Percentiles rank a stretch among this genome's conserved stretches.
Conservation (phyloP, 2,888 invertebrate genomes). For the Apamea epomidion region DNA sequence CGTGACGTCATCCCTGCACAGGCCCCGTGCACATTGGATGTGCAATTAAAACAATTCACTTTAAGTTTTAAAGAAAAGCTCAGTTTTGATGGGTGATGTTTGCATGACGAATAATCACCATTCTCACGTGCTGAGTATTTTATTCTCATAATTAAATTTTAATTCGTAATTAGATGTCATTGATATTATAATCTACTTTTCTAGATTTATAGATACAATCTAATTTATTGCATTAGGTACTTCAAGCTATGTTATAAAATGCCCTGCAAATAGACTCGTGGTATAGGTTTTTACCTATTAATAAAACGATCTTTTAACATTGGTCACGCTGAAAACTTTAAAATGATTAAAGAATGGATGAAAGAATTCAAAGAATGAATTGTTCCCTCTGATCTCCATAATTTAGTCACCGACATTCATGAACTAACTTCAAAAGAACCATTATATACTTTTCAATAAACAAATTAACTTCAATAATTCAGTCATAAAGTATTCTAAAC, state of each 20-base stretch:
- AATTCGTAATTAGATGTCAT: neutral
- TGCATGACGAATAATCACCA: neutral
- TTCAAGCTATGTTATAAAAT: neutral
- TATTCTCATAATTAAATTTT: neutral
- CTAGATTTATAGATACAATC: no score
- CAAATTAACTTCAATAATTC: conserved; percentile 17
- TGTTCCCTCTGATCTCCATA: neutral
- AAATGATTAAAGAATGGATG: neutral
- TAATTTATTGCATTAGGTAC: neutral
- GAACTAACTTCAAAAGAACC: conserved; percentile 13
- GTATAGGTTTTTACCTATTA: neutral
- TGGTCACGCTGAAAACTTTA: neutral
- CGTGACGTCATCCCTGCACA: conserved; percentile 85
- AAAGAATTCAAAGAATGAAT: neutral
- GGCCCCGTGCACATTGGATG: conserved; percentile 72
- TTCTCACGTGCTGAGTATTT: neutral
- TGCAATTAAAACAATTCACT: conserved; percentile 65
- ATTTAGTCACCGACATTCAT: neutral
- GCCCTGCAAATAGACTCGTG: neutral
- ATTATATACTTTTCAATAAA: neutral
- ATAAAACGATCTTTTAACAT: neutral
- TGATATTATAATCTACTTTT: neutral
- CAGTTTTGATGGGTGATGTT: neutral
- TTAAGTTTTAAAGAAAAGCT: conserved; percentile 15
- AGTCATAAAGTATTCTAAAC: conserved; percentile 11